Evolutionary conservation across 2,888 invertebrate species (phyloP), one percentile per base, ranked within the genome.

Genomic region (Erannis defoliaria): DNA sequence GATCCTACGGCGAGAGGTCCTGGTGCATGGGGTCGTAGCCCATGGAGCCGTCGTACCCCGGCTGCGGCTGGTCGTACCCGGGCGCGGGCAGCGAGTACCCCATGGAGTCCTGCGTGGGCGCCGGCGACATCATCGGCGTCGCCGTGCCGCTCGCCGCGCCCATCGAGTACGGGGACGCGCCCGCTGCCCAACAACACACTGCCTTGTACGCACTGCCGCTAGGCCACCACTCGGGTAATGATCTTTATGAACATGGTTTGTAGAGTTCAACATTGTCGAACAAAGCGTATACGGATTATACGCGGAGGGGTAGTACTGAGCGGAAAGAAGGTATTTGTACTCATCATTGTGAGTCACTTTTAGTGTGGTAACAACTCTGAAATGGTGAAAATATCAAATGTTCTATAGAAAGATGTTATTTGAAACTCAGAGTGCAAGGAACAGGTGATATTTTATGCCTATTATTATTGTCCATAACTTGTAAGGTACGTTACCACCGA

Each of bases 81-180:
- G 88, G 97, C 82, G 98, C 97, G 67, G 97, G 97, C 95, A 98
- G 97, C 75, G 97, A 96, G 93, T 98, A 98, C 67, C 97, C 97
- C 95, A 98, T 97, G 78, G 97, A 97, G 93, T 98, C 98, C 94
- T 97, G 97, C 63, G 97, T 96, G 65, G 97, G 97, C 80, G 97
- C 98, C 73, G 98, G 98, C 62, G 97, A 98, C 97, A 98, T 98
- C 97, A 98, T 97, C 59, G 98, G 98, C 75, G 98, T 98, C 64
- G 98, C 97, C 63, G 97, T 97, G 78, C 98, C 98, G 78, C 97
- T 97, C 73, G 97, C 97, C 72, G 96, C 96, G 76, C 96, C 96
- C 96, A 97, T 96, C 73, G 96, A 97, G 94, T 97, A 97, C 74
- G 97, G 97, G 71, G 97, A 97, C 74, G 97, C 97, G 88, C 96